Evolutionary conservation across 2,888 invertebrate species (phyloP).

Genomic region (Diarsia mendica): DNA sequence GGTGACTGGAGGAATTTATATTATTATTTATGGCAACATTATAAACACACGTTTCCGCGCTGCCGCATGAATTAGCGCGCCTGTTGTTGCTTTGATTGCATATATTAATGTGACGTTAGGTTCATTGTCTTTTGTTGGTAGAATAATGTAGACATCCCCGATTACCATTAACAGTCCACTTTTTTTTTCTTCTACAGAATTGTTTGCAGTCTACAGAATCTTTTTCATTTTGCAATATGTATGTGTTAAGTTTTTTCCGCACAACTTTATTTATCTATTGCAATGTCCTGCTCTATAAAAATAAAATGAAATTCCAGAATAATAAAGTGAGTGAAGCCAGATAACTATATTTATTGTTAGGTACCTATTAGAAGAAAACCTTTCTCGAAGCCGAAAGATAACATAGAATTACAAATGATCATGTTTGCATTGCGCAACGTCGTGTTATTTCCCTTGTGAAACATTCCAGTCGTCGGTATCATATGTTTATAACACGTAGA

Average conservation of each 20-base stretch:
- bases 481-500: slow-evolving; percentile 3
- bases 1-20: slow-evolving; percentile 33
- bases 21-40: slow-evolving; percentile 40
- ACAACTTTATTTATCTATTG: neutral
- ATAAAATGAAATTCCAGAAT: neutral
- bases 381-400: slow-evolving; percentile 17
- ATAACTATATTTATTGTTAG: slow-evolving; percentile 7
- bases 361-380: neutral
- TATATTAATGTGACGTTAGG: neutral
- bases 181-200: neutral
- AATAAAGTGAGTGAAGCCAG: neutral
- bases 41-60: slow-evolving; percentile 27
- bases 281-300: neutral
- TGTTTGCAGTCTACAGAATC: neutral
- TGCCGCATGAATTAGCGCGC: neutral
- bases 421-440: slow-evolving; percentile 13
- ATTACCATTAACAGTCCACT: neutral
- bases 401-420: slow-evolving; percentile 34
- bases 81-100: slow-evolving; percentile 33
- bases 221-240: too few relatives aligned
- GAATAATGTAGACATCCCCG: neutral
- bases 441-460: slow-evolving; percentile 49
- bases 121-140: neutral
- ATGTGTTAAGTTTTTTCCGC: neutral
- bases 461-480: neutral